Conservation (phyloP, 2,113 vertebrate genomes). For the Ondatra zibethicus region DNA sequence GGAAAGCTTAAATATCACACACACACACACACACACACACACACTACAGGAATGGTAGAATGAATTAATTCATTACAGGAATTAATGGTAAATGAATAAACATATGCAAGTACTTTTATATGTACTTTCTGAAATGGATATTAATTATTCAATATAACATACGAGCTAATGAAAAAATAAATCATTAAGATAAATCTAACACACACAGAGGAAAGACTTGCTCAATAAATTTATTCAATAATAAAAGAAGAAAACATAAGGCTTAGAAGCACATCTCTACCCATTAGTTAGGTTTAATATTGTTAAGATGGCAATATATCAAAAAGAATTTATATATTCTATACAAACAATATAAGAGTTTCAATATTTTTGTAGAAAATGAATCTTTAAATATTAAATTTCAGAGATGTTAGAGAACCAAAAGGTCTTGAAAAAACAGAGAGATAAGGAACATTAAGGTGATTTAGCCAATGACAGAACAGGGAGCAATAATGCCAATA, state of each 20-base stretch:
- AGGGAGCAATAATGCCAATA: not conserved
- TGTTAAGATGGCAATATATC: not conserved
- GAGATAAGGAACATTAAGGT: not conserved
- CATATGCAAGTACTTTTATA: not conserved
- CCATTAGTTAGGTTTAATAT: not conserved
- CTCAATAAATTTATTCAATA: not conserved
- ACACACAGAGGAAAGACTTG: not conserved
- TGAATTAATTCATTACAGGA: no score
- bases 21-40: not conserved
- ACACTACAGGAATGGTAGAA: not conserved
- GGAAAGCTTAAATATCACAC: not conserved
- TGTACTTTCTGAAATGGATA: not conserved
- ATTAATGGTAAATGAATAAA: no score
- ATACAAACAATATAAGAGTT: not conserved
- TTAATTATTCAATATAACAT: not conserved
- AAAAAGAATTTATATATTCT: no score
- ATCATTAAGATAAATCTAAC: not conserved
- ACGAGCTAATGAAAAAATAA: not conserved
- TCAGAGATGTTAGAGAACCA: not conserved
- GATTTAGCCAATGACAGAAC: not conserved
- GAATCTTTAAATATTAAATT: not conserved
- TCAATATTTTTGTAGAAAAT: not conserved
- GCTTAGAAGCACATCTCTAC: not conserved
- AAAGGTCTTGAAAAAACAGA: not conserved
- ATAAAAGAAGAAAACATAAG: not conserved